Conservation (phyloP, 2,113 vertebrate species). For the Cricetomys ansorgei region DNA sequence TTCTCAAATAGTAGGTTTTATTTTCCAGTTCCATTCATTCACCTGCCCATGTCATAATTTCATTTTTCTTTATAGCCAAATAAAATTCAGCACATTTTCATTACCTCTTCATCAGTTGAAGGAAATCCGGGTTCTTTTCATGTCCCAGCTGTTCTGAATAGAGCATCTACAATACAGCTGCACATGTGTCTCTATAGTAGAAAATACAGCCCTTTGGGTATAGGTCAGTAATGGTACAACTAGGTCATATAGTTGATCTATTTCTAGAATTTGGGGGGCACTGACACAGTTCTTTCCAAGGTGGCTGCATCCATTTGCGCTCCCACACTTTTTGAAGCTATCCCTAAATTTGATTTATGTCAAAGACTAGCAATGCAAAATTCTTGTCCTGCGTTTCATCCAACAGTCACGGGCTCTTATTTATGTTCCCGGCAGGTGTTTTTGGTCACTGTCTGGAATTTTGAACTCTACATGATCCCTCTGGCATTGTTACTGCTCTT, state of each 20-base stretch:
- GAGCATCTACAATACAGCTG: background rate
- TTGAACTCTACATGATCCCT: conserved; percentile 98
- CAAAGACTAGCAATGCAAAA: background rate
- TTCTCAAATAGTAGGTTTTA: background rate
- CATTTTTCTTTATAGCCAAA: background rate
- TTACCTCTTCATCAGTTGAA: background rate
- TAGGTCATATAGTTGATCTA: background rate
- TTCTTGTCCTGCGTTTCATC: background rate
- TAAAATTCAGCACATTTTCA: background rate
- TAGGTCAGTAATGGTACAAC: too few species aligned
- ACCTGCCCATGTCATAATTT: background rate
- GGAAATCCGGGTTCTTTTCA: background rate
- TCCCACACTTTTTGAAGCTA: background rate
- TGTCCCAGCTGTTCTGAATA: background rate
- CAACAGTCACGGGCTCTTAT: background rate
- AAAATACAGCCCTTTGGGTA: background rate
- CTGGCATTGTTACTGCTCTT: conserved; percentile 94
- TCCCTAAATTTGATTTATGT: background rate
- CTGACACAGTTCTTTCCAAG: background rate
- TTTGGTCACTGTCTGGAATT: conserved; percentile 93
- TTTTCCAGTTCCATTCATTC: background rate
- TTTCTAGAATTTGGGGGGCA: background rate
- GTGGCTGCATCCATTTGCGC: background rate
- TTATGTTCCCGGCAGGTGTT: conserved; percentile 91
- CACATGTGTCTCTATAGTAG: background rate